Conservation (phyloP, 2,888 invertebrate genomes). For the Drosophila picticornis region DNA sequence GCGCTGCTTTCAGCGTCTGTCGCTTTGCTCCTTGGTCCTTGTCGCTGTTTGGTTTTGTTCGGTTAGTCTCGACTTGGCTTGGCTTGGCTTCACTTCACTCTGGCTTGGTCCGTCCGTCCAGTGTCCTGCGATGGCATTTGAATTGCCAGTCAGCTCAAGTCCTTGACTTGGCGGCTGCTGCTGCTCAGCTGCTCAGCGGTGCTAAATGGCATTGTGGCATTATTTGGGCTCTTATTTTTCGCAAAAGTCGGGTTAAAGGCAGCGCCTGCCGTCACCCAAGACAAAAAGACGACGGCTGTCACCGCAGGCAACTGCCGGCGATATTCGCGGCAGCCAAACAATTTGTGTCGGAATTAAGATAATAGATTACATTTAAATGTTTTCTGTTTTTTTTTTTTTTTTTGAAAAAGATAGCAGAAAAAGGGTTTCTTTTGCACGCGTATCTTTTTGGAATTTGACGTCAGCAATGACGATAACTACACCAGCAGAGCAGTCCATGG, state of each 20-base stretch:
- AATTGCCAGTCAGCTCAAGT: conserved; percentile 67
- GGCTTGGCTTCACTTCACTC: conserved; percentile 1
- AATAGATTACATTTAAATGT: conserved; percentile 81
- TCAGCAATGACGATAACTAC: conserved; percentile 34
- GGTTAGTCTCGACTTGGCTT: conserved; percentile 11
- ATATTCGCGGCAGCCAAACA: conserved; percentile 58
- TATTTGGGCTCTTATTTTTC: conserved; percentile 69
- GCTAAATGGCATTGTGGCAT: conserved; percentile 67
- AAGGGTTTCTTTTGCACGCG: conserved; percentile 64
- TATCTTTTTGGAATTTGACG: conserved; percentile 54
- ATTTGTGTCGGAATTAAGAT: conserved; percentile 81
- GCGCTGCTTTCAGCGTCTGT: conserved; percentile 77
- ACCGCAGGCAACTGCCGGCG: conserved; percentile 39
- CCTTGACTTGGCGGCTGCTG: conserved; percentile 56
- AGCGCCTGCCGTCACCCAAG: conserved; percentile 6
- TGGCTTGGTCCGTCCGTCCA: background rate
- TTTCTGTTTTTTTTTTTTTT: conserved; percentile 30
- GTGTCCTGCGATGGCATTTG: conserved; percentile 60
- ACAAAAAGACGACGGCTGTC: conserved; percentile 47
- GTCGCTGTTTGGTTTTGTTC: conserved; percentile 26
- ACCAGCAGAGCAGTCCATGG: conserved; percentile 22
- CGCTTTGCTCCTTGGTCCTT: conserved; percentile 21
- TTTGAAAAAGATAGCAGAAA: conserved; percentile 24
- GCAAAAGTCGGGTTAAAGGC: conserved; percentile 64
- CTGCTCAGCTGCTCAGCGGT: conserved; percentile 37